Evolutionary conservation across 1,140 invertebrate species (phyloP).

Genomic region (Tyrophagus putrescentiae): DNA sequence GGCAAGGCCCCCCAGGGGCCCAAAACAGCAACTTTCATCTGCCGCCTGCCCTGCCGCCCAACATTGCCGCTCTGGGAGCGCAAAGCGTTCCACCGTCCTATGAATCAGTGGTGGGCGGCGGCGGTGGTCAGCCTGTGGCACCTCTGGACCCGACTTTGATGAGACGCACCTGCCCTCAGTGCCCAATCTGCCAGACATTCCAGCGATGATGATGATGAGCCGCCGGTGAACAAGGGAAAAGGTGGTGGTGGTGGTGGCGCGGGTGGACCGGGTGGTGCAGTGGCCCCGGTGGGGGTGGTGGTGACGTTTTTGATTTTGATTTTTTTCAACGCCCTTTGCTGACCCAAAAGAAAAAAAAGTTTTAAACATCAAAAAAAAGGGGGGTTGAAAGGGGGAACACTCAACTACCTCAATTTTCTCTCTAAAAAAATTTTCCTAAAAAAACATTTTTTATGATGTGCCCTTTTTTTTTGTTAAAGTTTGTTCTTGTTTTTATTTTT

Average conservation of each 20-base stretch:
- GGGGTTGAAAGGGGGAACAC: not conserved
- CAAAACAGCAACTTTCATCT: not conserved
- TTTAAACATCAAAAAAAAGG: not conserved
- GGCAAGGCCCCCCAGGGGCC: not conserved
- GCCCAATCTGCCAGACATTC: conserved; percentile 7
- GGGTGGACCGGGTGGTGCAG: not conserved
- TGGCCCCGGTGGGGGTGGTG: too few species aligned
- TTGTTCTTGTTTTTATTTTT: too few species aligned
- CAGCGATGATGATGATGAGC: not conserved
- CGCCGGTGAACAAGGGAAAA: not conserved
- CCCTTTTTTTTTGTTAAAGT: too few species aligned
- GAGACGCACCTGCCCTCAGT: not conserved
- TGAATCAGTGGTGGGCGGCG: not conserved
- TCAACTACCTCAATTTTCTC: too few species aligned
- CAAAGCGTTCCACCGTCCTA: not conserved
- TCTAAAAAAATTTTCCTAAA: too few species aligned
- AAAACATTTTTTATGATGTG: too few species aligned
- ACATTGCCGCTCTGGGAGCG: not conserved
- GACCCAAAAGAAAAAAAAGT: conserved; percentile 2
- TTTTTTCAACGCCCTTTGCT: conserved; percentile 2
- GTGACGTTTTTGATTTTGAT: conserved; percentile 14
- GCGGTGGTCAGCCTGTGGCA: not conserved
- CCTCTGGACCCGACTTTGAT: conserved; percentile 3
- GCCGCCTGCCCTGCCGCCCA: not conserved
- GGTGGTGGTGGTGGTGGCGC: not conserved